Conservation (phyloP, 53 echinoderm and acorn worm genomes). For the Mesocentrotus franciscanus region DNA sequence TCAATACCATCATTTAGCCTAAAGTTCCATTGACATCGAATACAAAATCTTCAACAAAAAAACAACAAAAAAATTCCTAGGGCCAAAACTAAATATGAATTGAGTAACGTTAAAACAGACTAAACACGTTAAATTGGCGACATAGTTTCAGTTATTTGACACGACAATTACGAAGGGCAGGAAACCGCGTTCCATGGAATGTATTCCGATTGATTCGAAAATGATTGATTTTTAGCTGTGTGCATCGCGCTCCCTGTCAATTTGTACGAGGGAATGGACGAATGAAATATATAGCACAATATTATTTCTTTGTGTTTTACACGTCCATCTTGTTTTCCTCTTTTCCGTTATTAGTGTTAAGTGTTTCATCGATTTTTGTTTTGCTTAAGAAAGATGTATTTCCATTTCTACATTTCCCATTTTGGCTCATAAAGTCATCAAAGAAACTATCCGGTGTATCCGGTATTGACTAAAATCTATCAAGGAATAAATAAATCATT, state of each 20-base stretch:
- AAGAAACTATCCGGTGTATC: background rate
- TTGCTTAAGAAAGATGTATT: background rate
- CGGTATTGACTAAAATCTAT: background rate
- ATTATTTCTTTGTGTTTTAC: background rate
- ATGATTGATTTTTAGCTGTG: background rate
- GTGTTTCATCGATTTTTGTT: background rate
- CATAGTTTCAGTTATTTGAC: constrained; percentile 22
- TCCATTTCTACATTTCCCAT: background rate
- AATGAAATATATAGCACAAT: background rate
- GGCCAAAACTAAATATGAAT: too few species aligned
- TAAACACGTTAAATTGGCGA: background rate
- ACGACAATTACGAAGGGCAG: background rate
- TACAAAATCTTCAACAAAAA: too few species aligned
- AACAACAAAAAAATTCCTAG: too few species aligned
- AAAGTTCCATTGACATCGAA: too few species aligned
- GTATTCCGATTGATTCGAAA: background rate
- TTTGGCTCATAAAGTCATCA: background rate
- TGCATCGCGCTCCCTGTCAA: background rate
- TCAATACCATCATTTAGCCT: too few species aligned
- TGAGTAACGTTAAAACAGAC: too few species aligned
- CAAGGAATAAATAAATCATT: background rate
- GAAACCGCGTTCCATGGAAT: background rate
- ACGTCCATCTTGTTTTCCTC: background rate
- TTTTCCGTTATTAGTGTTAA: background rate
- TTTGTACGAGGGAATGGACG: background rate